Evolutionary conservation across 2,113 vertebrate genomes (phyloP), one percentile per base, ranked within the genome.

Genomic region (Grammomys dolichurus): DNA sequence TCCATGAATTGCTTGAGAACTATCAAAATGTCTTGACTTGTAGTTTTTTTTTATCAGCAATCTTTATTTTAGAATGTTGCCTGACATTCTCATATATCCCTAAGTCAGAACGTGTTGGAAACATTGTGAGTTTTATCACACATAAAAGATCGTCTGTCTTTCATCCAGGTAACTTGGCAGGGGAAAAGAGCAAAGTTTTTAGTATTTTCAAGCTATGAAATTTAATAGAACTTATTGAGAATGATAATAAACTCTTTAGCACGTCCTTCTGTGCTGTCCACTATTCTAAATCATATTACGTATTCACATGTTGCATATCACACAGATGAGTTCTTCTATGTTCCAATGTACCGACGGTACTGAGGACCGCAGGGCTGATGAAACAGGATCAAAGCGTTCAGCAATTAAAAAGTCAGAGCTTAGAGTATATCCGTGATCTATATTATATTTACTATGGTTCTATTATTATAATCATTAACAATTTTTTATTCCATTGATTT

Each of bases 1-100:
- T 36, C 65, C 73, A 81, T 24, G 65, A 93, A 87, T 81, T 93
- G 69, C 78, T 91, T 88, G 58, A 84, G 22, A 46, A 89, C 56
- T 75, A 80, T 70, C 75, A 93, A 95, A 91, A 89, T 67, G 60
- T 36, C 48, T 88, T 92, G 87, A 60, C n/a, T 95, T 95, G 86
- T 78, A 54, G 73, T 70, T 93, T 94, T 95, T 11, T 65, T 31
- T 65, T 26, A 8, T 90, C 36, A 95, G 40, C 31, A 90, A 31
- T 87, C 95, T 95, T 94, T 70, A 92, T 89, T 97, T 95, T 54
- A 81, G 28, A 96, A 60, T 87, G 87, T 70, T 89, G 90, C 33
- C 89, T 96, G 72, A 87, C 89, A 91, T 77, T 95, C 89, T 76
- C 56, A 75, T 95, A 65, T 77, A 84, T 86, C 54, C 3, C n/a